Base-by-base conservation (phyloP, 2,113 vertebrate genomes). In the Rhineura floridana region DNA sequence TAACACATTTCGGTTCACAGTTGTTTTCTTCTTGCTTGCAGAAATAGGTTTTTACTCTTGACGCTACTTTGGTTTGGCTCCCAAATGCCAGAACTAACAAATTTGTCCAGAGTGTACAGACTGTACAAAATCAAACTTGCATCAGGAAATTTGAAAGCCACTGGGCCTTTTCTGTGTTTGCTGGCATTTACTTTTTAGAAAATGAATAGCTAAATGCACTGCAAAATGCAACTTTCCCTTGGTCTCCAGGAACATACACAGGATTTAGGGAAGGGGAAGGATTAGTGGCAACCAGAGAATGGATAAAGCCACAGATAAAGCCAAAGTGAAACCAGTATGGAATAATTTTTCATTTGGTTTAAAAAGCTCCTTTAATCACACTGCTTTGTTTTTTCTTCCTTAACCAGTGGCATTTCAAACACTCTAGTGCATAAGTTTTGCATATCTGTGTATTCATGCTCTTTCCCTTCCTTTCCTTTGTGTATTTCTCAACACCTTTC, bases 1-100 rank as follows among this genome's bases (percentile, higher is more conserved):
- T 83, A 88, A 90, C 62, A 65, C 85, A 65, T 36, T 87, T 89
- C 92, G 36, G 73, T 86, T 86, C 73, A 91, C 72, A 92, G 92
- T 83, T 90, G 11, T 80, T 83, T 84, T 89, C 81, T 86, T 62
- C 10, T 87, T 72, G 84, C 62, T 65, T 90, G 36, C 50, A 89
- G 33, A 84, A 79, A 30, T 81, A 42, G 89, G 46, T 30, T 75
- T 81, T 93, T 93, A n/a, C 62, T 78, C 78, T 85, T 91, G 65
- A 86, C 84, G 89, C 59, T 70, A 87, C 87, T 85, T 88, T 88
- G 83, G 9, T 88, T 28, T 91, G 81, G 70, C 19, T 55, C 86
- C 80, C 19, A 62, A 11, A 52, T 92, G 1, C 52, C 12, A 42
- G 86, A 79, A 36, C 33, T 63, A 80, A 91, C 12, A 84, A 81